phyloP scores from a whole-genome alignment of 1,140 invertebrate genomes.

The Brevipalpus yothersi region DNA sequence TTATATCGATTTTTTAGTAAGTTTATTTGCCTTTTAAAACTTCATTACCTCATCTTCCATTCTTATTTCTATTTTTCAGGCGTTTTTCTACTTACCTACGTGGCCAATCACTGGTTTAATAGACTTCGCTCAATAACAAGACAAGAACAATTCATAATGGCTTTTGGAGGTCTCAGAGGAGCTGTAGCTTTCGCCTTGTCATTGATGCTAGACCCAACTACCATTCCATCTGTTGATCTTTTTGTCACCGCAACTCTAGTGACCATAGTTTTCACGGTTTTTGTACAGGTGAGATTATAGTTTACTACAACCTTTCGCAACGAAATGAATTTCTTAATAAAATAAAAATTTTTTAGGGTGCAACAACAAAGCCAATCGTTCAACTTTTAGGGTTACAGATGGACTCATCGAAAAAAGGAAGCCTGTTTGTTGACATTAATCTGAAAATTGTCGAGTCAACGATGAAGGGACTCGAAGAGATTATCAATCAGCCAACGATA shows the following conservation, averaged over 20 bases:
- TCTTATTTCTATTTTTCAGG: conserved; percentile 17
- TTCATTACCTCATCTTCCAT: background rate
- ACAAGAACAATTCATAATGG: background rate
- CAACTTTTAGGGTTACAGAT: background rate
- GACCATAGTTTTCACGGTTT: background rate
- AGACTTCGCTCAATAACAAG: conserved; percentile 24
- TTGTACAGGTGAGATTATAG: background rate
- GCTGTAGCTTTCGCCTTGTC: background rate
- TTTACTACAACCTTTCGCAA: background rate
- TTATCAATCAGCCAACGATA: background rate
- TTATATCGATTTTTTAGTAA: background rate
- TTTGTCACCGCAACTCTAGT: background rate
- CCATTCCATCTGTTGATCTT: background rate
- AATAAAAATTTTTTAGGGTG: background rate
- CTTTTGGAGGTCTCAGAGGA: background rate
- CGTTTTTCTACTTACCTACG: conserved; percentile 25
- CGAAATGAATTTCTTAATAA: background rate
- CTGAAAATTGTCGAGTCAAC: background rate
- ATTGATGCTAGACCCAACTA: background rate
- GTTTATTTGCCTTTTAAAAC: background rate
- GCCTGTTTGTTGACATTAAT: background rate
- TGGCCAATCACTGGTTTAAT: conserved; percentile 24
- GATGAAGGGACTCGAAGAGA: background rate
- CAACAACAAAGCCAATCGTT: background rate
- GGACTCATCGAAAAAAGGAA: background rate